phyloP scores from a whole-genome alignment of 2,113 vertebrate species.

The Chauna torquata region DNA sequence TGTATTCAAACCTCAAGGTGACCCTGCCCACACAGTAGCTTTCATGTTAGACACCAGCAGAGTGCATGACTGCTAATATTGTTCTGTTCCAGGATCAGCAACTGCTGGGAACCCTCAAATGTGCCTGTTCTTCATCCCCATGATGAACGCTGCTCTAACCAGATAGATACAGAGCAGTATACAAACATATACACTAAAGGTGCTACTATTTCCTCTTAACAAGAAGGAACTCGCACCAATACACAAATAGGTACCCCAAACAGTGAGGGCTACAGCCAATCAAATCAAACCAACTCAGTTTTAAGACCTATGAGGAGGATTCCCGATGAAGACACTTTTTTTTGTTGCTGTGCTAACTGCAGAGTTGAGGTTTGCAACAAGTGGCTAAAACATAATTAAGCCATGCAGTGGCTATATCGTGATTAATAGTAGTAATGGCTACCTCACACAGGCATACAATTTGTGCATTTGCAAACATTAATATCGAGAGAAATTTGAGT shows the following conservation, averaged over 20 bases:
- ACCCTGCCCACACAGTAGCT: neutral
- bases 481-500: neutral
- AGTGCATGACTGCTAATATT: neutral
- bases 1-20: neutral
- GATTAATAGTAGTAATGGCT: neutral
- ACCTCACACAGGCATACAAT: neutral
- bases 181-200: neutral
- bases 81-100: neutral
- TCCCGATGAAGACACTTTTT: neutral
- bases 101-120: accelerated
- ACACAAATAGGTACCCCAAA: neutral
- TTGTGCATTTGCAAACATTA: neutral
- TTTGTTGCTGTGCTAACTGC: neutral
- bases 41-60: neutral
- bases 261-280: neutral
- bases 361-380: neutral
- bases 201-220: neutral
- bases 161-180: neutral
- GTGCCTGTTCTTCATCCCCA: accelerated
- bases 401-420: neutral
- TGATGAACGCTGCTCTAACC: neutral
- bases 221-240: neutral
- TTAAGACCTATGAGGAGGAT: neutral
- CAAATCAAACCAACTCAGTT: neutral
- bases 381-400: neutral